Base-by-base conservation (phyloP, 1,140 invertebrate genomes). In the Orchesella cincta region DNA sequence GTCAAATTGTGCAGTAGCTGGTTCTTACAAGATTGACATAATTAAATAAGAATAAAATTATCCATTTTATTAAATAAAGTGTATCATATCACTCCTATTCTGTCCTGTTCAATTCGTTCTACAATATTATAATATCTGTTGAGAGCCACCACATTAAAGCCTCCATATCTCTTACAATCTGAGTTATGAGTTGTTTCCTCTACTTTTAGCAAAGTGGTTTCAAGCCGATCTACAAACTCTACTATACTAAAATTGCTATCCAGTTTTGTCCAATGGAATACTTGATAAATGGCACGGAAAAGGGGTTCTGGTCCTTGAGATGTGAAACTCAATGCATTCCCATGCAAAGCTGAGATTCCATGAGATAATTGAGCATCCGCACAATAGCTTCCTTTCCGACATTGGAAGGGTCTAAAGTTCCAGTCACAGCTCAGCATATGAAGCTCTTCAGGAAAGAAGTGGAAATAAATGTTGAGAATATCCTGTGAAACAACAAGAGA, bases 391-490 rank as follows among this genome's bases (percentile, higher is more conserved):
- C 80, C 80, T 5, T 29, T 1, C 33, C 75, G 57, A 54, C 80
- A 81, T 70, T 81, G 78, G 18, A 79, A 81, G 5, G 78, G 78
- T 16, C 80, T 71, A 76, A 81, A 81, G 35, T 81, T 81, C 78
- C 78, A 81, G 57, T 79, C 75, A 35, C 80, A 81, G 23, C 26
- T 64, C 1, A 79, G 35, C 18, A 76, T n/a, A 64, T 79, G 74
- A 12, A 81, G 39, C 23, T 79, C 31, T 26, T 78, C 74, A 28
- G 80, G 80, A 35, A 76, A 73, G 33, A 39, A 76, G 20, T 81
- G 76, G 46, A 81, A 81, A 36, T 79, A 81, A 46, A 81, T 79
- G 62, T 81, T 81, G 26, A 81, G 64, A 51, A 81, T 79, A 35
- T 81, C 80, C 76, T 81, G 54, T 0, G 57, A 64, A 12, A 26